Percentiles rank a stretch among this genome's conserved stretches.
Evolutionary conservation across 2,888 invertebrate genomes (phyloP).

Genomic region (Bhutanitis thaidina): DNA sequence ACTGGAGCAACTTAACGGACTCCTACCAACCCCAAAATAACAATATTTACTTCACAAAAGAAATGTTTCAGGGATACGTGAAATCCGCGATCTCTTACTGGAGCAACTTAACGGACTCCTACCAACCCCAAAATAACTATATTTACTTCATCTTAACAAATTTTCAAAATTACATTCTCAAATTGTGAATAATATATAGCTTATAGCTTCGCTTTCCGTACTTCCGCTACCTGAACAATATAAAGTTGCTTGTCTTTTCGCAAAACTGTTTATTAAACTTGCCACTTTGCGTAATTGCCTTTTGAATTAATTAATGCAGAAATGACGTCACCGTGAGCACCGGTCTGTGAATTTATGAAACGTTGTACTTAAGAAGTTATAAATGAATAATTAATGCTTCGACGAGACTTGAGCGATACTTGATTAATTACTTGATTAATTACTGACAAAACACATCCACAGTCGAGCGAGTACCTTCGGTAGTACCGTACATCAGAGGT

Average conservation of each 20-base stretch:
- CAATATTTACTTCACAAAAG: too few relatives aligned
- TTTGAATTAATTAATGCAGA: slow-evolving; percentile 18
- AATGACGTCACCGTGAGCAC: slow-evolving; percentile 2
- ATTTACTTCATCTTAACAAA: too few relatives aligned
- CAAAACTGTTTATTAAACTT: slow-evolving; percentile 14
- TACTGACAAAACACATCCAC: too few relatives aligned
- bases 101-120: too few relatives aligned
- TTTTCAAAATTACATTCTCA: too few relatives aligned
- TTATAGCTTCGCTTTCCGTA: slow-evolving; percentile 2
- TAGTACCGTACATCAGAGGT: too few relatives aligned
- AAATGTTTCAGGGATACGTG: too few relatives aligned
- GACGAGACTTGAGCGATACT: neutral
- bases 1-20: too few relatives aligned
- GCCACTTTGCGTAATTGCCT: slow-evolving; percentile 19
- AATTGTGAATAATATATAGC: neutral
- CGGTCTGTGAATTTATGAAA: slow-evolving; percentile 2
- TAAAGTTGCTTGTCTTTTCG: slow-evolving; percentile 14
- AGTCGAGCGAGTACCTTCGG: too few relatives aligned
- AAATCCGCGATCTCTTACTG: too few relatives aligned
- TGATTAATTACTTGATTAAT: neutral
- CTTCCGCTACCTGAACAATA: neutral
- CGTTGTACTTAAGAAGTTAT: slow-evolving; percentile 3
- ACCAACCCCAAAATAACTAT: too few relatives aligned
- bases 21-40: too few relatives aligned
- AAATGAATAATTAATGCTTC: slow-evolving; percentile 1